A percentile compares a stretch with the other conserved stretches of the same genome.
These are phyloP conservation scores for Holcopasites calliopsidis DNA, from an alignment of 1,140 invertebrate genomes.

Conservation along the genomic window DNA sequence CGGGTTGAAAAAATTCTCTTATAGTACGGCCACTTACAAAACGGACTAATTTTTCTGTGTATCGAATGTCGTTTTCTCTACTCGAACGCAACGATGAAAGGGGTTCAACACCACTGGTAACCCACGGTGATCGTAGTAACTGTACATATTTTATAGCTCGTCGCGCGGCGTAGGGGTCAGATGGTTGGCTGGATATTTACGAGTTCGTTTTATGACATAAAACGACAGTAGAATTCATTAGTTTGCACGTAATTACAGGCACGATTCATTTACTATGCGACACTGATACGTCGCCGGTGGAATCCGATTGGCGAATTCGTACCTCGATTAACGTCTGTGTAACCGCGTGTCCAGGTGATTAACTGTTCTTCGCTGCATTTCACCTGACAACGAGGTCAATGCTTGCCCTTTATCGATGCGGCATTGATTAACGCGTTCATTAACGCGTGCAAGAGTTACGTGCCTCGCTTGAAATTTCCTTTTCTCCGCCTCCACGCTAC, in stretches of 20 bases:
- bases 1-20: not conserved
- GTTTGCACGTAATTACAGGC: conserved; percentile 46
- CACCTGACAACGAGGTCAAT: not conserved
- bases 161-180: not conserved
- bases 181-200: conserved; percentile 39
- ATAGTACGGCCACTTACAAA: conserved; percentile 30
- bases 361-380: not conserved
- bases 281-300: not conserved
- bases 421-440: conserved; percentile 13
- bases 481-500: not conserved
- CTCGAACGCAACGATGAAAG: not conserved
- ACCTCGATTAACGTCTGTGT: conserved; percentile 4
- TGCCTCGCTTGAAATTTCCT: not conserved
- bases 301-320: not conserved
- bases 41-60: conserved; percentile 23
- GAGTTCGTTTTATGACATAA: conserved; percentile 42
- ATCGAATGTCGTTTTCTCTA: conserved; percentile 18
- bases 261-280: conserved; percentile 40
- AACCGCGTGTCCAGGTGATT: not conserved
- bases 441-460: not conserved
- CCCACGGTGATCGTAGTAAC: conserved; percentile 2
- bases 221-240: conserved; percentile 55
- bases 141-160: conserved; percentile 18
- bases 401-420: not conserved
- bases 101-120: conserved; percentile 26